These are phyloP conservation scores for Heliconius hortense DNA, from an alignment of 2,888 invertebrate species.

Conservation along the genomic window DNA sequence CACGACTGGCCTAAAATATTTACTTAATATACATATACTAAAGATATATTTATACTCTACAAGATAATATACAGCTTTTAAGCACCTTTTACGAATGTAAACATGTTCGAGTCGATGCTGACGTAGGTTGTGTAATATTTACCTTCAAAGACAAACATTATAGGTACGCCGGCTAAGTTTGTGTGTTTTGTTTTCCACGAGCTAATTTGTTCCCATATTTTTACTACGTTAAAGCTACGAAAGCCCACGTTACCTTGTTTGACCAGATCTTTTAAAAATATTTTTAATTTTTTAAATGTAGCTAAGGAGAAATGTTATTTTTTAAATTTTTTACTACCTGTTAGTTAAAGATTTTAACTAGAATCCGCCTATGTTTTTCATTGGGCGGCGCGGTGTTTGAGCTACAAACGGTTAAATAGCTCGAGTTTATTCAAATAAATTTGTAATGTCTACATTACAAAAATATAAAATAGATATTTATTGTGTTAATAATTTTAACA, in stretches of 20 bases:
- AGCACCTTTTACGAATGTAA: conserved; percentile 7
- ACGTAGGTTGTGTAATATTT: conserved; percentile 14
- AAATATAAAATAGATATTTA: no score
- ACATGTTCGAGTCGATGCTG: conserved; percentile 2
- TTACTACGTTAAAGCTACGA: background rate
- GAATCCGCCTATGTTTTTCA: background rate
- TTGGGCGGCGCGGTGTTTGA: background rate
- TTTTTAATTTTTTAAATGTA: background rate
- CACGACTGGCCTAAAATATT: background rate
- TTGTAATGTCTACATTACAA: no score
- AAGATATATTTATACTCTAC: background rate
- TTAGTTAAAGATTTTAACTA: no score
- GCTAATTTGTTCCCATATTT: background rate
- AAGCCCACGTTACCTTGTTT: background rate
- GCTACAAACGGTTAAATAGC: no score
- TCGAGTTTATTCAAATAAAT: no score
- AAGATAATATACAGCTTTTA: background rate
- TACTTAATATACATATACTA: background rate
- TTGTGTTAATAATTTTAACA: background rate
- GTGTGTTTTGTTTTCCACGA: background rate
- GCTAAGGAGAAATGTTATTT: no score
- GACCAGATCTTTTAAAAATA: background rate
- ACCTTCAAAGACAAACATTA: conserved; percentile 13
- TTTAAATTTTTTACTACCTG: no score
- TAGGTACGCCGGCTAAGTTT: background rate